Evolutionary conservation across 2,888 invertebrate species (phyloP).

Genomic region (Unio delphinus): DNA sequence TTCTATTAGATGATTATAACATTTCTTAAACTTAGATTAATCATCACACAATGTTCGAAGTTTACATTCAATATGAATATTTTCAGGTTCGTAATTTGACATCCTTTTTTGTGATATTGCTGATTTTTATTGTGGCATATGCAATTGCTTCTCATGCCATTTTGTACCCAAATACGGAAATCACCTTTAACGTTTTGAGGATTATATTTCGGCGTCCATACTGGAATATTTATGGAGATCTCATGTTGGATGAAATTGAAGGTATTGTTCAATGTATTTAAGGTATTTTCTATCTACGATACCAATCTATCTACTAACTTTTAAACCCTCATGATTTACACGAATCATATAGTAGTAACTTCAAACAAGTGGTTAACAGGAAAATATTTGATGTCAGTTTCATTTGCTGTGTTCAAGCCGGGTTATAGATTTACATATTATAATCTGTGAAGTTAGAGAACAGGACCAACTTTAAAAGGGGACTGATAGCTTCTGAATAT

Average conservation of each 20-base stretch:
- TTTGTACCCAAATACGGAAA: slow-evolving; percentile 65
- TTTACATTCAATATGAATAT: not conserved
- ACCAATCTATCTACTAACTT: too few relatives aligned
- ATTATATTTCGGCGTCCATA: slow-evolving; percentile 70
- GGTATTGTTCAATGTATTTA: slow-evolving; percentile 28
- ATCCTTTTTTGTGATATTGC: slow-evolving; percentile 68
- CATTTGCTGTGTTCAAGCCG: too few relatives aligned
- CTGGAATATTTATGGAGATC: slow-evolving; percentile 73
- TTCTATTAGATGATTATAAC: too few relatives aligned
- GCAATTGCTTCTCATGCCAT: slow-evolving; percentile 69
- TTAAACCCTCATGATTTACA: too few relatives aligned
- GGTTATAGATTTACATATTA: too few relatives aligned
- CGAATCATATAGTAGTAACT: too few relatives aligned
- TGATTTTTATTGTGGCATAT: slow-evolving; percentile 69
- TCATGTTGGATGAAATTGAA: slow-evolving; percentile 70
- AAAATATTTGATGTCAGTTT: too few relatives aligned
- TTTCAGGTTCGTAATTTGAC: slow-evolving; percentile 66
- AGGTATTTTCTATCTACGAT: not conserved
- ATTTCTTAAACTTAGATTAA: too few relatives aligned
- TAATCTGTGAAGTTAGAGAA: too few relatives aligned
- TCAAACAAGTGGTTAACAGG: too few relatives aligned
- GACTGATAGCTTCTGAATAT: too few relatives aligned
- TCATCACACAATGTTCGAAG: not conserved
- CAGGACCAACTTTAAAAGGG: too few relatives aligned
- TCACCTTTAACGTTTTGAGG: slow-evolving; percentile 50